A percentile compares a stretch with the other conserved stretches of the same genome.
phyloP scores from a whole-genome alignment of 2,888 invertebrate species.

The Drosophila demipolita region DNA sequence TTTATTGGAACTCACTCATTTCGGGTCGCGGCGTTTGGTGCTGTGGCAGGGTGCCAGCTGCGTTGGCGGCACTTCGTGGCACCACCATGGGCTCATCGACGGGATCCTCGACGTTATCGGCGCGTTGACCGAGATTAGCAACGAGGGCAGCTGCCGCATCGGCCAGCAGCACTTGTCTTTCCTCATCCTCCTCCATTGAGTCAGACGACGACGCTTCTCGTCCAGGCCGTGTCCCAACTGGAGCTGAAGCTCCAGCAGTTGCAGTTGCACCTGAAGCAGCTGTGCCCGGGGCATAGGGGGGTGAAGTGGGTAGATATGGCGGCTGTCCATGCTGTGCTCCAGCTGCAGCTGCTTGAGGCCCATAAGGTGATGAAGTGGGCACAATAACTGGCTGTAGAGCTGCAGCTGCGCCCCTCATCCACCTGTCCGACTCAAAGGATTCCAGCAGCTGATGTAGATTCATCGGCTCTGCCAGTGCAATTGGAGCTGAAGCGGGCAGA shows the following conservation, averaged over 20 bases:
- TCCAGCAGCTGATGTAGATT: not conserved
- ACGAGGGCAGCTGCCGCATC: conserved; percentile 53
- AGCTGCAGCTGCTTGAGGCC: not conserved
- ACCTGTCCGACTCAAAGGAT: not conserved
- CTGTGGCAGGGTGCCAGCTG: conserved; percentile 14
- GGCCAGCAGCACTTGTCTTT: conserved; percentile 7
- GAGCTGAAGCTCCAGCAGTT: not conserved
- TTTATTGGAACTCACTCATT: conserved; percentile 47
- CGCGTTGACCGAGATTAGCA: conserved; percentile 24
- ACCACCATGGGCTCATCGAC: conserved; percentile 77
- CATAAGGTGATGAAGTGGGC: not conserved
- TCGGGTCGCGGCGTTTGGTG: conserved; percentile 39
- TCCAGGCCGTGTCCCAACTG: not conserved
- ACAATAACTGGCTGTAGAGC: too few species aligned
- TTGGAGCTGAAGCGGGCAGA: not conserved
- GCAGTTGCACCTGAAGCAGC: too few species aligned
- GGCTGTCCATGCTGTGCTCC: not conserved
- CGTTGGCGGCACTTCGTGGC: not conserved
- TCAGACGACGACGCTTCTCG: not conserved
- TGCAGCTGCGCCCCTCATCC: not conserved
- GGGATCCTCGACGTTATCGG: conserved; percentile 75
- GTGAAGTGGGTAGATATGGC: not conserved
- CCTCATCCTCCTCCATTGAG: not conserved
- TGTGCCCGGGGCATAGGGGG: not conserved
- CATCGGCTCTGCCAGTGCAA: not conserved